Base-by-base conservation (phyloP, 1,140 invertebrate species). In the Lepidurus packardi region DNA sequence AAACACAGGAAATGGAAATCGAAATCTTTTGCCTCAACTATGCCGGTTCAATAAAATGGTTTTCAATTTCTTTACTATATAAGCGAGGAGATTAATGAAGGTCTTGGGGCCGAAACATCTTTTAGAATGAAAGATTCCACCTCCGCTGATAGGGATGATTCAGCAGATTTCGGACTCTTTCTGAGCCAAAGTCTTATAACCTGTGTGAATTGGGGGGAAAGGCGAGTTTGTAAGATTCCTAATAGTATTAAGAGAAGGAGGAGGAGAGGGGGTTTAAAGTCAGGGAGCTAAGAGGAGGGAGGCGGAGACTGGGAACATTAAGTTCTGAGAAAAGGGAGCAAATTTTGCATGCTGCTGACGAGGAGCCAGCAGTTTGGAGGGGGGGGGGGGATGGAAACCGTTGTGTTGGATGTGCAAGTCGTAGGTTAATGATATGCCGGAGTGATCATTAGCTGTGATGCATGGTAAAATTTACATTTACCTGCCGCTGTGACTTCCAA, bases 261-360 rank as follows among this genome's bases (percentile, higher is more conserved):
- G 53, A 7, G 53, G 9, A 65, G n/a, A n/a, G n/a, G n/a, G 53
- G 16, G 10, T 65, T 65, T 13, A 65, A n/a, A 65, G 16, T 65
- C 53, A 65, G 21, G 53, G 53, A 13, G 53, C 34, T 3, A 4
- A 4, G 34, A 34, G 21, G 47, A 65, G 53, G 53, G 53, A n/a
- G 53, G 53, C 21, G 16, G 10, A 65, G 53, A 21, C 16, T 65
- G 21, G 53, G 53, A 21, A 21, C 16, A 65, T 65, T 21, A 65
- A 65, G n/a, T 65, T 21, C 53, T 65, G 53, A 21, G 53, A 21
- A 65, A 65, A 65, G 53, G 53, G 21, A 65, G 21, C 53, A 65
- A 21, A 65, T 65, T 65, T 65, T 65, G 53, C 53, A 65, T 65
- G 53, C 53, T 65, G 53, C 53, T 65, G 53, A 65, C 53, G 53